Evolutionary conservation across 1,140 invertebrate species (phyloP).

Genomic region (Apocrypta bakeri): DNA sequence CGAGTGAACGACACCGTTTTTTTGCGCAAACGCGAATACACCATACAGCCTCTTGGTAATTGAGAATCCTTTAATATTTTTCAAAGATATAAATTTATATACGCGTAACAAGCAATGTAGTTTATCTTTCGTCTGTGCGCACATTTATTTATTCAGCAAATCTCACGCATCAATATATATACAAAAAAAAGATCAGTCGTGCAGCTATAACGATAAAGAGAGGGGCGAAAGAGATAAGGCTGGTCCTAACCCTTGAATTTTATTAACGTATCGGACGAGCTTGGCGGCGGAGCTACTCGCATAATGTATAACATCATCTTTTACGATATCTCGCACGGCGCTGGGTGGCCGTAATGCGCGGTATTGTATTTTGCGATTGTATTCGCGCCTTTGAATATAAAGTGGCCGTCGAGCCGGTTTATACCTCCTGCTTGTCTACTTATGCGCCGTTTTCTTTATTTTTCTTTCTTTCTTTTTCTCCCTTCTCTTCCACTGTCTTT

Average conservation of each 20-base stretch:
- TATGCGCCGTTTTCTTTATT: neutral
- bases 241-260: conserved; percentile 62
- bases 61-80: conserved; percentile 74
- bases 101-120: too few relatives aligned
- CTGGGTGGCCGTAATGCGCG: conserved; percentile 8
- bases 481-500: too few relatives aligned
- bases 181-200: neutral
- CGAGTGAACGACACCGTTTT: neutral
- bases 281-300: conserved; percentile 26
- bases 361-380: conserved; percentile 70
- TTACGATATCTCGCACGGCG: conserved; percentile 61
- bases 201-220: conserved; percentile 14
- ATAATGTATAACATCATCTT: conserved; percentile 68
- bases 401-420: conserved; percentile 52
- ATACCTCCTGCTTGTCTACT: neutral
- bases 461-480: neutral
- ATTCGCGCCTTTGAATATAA: conserved; percentile 69
- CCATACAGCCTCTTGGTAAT: neutral
- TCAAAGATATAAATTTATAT: too few relatives aligned
- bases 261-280: conserved; percentile 63
- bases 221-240: neutral
- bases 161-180: neutral
- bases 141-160: neutral
- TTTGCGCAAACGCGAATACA: neutral
- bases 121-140: neutral